Evolutionary conservation across 1,140 invertebrate species (phyloP).

Genomic region (Metaphire vulgaris): DNA sequence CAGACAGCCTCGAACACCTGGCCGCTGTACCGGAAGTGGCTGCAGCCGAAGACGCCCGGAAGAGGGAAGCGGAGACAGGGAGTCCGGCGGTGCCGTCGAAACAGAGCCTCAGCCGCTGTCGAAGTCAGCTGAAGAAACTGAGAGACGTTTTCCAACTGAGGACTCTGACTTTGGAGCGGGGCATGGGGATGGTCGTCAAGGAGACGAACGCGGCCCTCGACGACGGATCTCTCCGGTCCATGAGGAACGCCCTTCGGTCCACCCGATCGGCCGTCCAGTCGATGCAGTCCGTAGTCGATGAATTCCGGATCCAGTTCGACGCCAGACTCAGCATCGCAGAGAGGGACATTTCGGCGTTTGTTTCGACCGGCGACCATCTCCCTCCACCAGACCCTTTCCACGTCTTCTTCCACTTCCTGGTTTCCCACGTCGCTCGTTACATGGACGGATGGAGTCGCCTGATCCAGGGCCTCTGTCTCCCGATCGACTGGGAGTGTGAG

Average conservation of each 20-base stretch:
- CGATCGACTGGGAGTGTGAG: neutral
- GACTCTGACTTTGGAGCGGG: neutral
- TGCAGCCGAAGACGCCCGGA: neutral
- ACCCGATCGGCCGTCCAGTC: neutral
- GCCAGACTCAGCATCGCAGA: neutral
- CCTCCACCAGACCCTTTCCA: neutral
- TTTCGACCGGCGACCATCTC: neutral
- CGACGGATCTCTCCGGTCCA: neutral
- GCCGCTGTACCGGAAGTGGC: neutral
- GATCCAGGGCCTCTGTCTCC: neutral
- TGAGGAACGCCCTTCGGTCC: neutral
- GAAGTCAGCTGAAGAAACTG: neutral
- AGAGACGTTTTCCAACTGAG: neutral
- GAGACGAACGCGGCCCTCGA: neutral
- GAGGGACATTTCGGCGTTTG: neutral
- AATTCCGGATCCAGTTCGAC: neutral
- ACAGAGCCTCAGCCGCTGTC: neutral
- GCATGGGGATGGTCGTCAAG: neutral
- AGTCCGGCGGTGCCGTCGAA: neutral
- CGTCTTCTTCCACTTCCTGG: neutral
- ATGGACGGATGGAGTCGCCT: neutral
- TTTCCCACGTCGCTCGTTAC: neutral
- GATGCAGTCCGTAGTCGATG: neutral
- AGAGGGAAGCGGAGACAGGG: neutral
- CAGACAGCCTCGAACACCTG: neutral